Percentiles rank a stretch among this genome's conserved stretches.
These are phyloP conservation scores for Morbakka virulenta DNA, from an alignment of 30 jellyfish, hydroid and myxozoan species.

Conservation along the genomic window DNA sequence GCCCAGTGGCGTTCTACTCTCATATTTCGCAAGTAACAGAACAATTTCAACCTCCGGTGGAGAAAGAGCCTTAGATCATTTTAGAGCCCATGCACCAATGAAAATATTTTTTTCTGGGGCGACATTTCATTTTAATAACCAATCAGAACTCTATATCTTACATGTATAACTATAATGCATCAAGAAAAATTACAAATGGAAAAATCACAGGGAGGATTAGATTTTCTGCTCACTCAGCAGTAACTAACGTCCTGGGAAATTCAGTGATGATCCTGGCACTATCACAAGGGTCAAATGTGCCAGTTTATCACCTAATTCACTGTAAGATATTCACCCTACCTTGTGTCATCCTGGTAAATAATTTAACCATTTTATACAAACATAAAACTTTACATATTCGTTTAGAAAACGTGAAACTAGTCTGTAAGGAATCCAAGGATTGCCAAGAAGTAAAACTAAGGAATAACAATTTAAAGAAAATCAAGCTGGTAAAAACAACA, in stretches of 20 bases:
- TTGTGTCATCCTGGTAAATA: too few relatives aligned
- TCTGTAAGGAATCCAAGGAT: too few relatives aligned
- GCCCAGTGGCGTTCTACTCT: slow-evolving; percentile 46
- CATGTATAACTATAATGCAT: slow-evolving; percentile 53
- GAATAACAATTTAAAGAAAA: too few relatives aligned
- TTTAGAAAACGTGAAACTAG: too few relatives aligned
- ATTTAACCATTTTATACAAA: too few relatives aligned
- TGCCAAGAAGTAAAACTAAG: too few relatives aligned
- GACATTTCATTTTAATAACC: slow-evolving; percentile 35
- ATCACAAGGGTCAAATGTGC: too few relatives aligned
- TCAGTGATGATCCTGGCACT: background rate
- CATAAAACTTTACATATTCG: too few relatives aligned
- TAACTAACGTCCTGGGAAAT: slow-evolving; percentile 20
- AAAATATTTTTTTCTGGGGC: slow-evolving; percentile 49
- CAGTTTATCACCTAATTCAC: too few relatives aligned
- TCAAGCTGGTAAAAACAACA: too few relatives aligned
- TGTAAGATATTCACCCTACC: too few relatives aligned
- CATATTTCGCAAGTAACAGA: slow-evolving; percentile 7
- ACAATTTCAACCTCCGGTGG: background rate
- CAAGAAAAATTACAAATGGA: slow-evolving; percentile 46
- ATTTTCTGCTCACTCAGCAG: slow-evolving; percentile 47
- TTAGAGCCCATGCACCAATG: slow-evolving; percentile 60
- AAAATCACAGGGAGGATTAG: slow-evolving; percentile 53
- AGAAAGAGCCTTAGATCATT: slow-evolving; percentile 43
- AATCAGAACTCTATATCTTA: slow-evolving; percentile 55